Conservation (phyloP, 2,888 invertebrate genomes). For the Yponomeuta sedellus region DNA sequence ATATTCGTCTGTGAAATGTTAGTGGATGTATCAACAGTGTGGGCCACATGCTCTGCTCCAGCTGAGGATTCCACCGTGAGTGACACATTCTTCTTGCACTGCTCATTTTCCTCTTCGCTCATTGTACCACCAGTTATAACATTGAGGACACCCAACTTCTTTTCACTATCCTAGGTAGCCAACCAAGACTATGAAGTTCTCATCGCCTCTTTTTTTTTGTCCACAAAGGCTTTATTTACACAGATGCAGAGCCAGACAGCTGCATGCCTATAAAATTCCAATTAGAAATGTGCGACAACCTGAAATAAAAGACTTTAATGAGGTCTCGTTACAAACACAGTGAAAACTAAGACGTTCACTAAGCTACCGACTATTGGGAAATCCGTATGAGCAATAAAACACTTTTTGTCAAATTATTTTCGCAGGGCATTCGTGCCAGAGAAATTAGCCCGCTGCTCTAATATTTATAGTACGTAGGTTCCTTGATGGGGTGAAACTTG, state of each 20-base stretch:
- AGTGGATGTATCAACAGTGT: conserved; percentile 40
- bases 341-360: background rate
- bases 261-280: background rate
- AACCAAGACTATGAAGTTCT: conserved; percentile 39
- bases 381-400: background rate
- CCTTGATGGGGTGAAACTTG: conserved; percentile 43
- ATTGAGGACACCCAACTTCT: conserved; percentile 21
- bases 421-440: background rate
- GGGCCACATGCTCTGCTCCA: conserved; percentile 28
- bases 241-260: conserved; percentile 29
- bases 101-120: conserved; percentile 67
- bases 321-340: background rate
- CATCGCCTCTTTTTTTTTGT: conserved; percentile 40
- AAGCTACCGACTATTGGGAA: background rate
- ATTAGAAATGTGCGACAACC: background rate
- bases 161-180: conserved; percentile 22
- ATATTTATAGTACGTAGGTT: conserved; percentile 12
- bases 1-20: conserved; percentile 46
- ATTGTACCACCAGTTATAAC: conserved; percentile 41
- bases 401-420: background rate
- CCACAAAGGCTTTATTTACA: conserved; percentile 31
- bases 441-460: background rate
- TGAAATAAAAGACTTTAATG: background rate
- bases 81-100: conserved; percentile 44
- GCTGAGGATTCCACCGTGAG: conserved; percentile 30